Conservation (phyloP, 2,113 vertebrate species). For the Phyllostomus discolor region DNA sequence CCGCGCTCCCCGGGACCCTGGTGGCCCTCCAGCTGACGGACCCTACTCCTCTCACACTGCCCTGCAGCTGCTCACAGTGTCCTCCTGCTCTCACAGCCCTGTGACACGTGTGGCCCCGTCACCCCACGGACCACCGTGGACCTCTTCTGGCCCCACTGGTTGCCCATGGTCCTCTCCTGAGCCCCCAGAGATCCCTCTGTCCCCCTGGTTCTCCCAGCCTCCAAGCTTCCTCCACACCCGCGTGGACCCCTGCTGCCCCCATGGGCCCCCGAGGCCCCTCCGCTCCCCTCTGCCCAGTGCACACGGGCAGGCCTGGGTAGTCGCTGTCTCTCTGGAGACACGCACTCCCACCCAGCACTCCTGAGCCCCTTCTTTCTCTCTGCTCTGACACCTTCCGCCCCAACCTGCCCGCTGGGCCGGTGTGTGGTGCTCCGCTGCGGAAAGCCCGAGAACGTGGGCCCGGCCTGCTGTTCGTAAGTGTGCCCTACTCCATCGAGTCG, state of each 20-base stretch:
- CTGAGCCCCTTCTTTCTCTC: background rate
- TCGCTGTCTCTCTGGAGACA: rapidly evolving
- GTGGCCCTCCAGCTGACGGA: no score
- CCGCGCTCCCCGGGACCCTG: rapidly evolving
- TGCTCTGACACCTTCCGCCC: background rate
- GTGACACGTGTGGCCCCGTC: rapidly evolving
- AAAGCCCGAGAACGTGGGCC: slow-evolving; percentile 47
- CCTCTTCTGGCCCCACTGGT: rapidly evolving
- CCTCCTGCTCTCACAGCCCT: no score
- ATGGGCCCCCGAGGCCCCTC: rapidly evolving
- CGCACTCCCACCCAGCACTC: rapidly evolving
- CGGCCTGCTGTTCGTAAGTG: slow-evolving; percentile 71
- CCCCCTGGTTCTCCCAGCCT: background rate
- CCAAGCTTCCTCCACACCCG: background rate
- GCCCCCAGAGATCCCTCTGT: no score
- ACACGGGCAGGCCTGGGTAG: rapidly evolving
- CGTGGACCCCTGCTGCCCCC: no score
- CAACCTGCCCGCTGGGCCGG: background rate
- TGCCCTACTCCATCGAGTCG: slow-evolving; percentile 62
- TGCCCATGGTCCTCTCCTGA: no score
- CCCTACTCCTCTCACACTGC: background rate
- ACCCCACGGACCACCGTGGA: background rate
- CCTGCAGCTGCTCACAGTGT: background rate
- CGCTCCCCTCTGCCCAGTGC: background rate
- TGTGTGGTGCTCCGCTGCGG: background rate